Conservation (phyloP, 2,888 invertebrate species). For the Agonopterix alstromeriana region DNA sequence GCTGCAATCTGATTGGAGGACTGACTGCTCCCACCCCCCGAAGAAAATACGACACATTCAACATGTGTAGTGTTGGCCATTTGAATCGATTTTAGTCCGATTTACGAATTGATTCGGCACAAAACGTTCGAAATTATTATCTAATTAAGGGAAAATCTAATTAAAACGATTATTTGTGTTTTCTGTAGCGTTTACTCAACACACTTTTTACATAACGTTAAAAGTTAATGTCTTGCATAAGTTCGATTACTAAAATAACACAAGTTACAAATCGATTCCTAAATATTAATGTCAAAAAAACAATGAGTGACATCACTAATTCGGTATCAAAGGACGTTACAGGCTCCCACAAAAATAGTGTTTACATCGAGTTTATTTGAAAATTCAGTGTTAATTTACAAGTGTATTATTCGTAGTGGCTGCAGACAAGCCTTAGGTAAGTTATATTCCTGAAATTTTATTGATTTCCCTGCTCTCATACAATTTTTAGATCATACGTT, state of each 20-base stretch:
- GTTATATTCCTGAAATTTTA: constrained; percentile 17
- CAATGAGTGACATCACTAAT: constrained; percentile 24
- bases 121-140: no score
- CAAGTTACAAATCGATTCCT: no score
- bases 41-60: constrained; percentile 49
- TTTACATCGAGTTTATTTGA: constrained; percentile 60
- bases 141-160: no score
- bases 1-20: constrained; percentile 50
- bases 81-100: constrained; percentile 9
- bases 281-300: neutral
- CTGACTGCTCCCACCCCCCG: constrained; percentile 26
- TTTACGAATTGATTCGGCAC: no score
- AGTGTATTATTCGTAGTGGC: constrained; percentile 45
- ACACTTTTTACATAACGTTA: no score
- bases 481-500: constrained; percentile 5
- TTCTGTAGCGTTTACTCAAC: no score
- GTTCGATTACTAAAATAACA: no score
- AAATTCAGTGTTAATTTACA: constrained; percentile 66
- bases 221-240: no score
- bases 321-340: constrained; percentile 40
- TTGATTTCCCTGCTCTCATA: neutral
- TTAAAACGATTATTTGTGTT: no score
- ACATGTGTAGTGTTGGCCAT: constrained; percentile 46
- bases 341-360: constrained; percentile 29
- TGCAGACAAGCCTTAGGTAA: constrained; percentile 36